Base-by-base conservation (phyloP, 1,140 invertebrate genomes). In the Linepithema humile region DNA sequence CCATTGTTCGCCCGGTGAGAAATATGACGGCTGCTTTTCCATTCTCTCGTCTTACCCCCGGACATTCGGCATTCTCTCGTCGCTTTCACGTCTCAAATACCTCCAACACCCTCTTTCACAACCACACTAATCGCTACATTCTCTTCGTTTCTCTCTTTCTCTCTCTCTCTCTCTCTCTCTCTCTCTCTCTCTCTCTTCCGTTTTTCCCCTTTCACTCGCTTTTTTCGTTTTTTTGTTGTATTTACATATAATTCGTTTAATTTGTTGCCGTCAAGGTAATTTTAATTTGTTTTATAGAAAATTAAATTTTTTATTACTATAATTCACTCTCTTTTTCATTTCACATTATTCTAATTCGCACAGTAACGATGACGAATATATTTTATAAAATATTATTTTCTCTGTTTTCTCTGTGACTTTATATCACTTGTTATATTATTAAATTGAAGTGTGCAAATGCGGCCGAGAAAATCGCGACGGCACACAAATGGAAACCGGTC, bases 1-100 rank as follows among this genome's bases (percentile, higher is more conserved):
- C 40, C 80, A 90, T 91, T 91, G 90, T 91, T 90, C 88, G 73
- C 12, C 3, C 4, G n/a, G 17, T 45, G 59, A 55, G 40, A 82
- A 84, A 85, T 87, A 67, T 69, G 80, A 89, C 72, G 64, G 83
- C 35, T 64, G 62, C 55, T 43, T 4, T 53, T 26, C 43, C 65
- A 69, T 60, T 78, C 64, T 73, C 65, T 64, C 85, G 20, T 57
- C 57, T 60, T 40, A 45, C 3, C 38, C 69, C 67, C 57, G 53
- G 32, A 74, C 32, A 17, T 69, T 70, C 53, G n/a, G 38, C 12
- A 59, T 74, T 70, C 72, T 55, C 53, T 78, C 45, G 29, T 77
- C 53, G 50, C 60, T 72, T 80, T 65, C 64, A 29, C 55, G 15
- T 55, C 10, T 38, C 48, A 35, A 65, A 60, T 26, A 43, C 59